phyloP scores from a whole-genome alignment of 2,888 invertebrate species.

The Stramonita haemastoma region DNA sequence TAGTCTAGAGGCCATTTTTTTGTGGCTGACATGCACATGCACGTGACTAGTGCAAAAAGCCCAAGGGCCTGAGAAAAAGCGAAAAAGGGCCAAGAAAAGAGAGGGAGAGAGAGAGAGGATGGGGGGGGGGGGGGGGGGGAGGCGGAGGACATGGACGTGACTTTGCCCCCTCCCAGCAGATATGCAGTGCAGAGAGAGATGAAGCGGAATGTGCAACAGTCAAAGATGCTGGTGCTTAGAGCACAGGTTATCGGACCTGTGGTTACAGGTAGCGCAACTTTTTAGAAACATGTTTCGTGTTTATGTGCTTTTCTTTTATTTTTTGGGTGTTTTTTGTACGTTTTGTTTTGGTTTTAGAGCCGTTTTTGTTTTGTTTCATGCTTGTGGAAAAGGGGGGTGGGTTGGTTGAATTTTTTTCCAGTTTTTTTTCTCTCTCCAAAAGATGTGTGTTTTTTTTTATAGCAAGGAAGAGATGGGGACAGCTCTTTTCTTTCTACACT shows the following conservation, averaged over 20 bases:
- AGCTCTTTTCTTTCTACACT: no score
- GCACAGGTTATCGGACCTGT: not conserved
- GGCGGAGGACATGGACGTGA: slow-evolving; percentile 15
- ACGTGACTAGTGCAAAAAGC: not conserved
- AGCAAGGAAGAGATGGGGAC: no score
- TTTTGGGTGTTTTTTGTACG: no score
- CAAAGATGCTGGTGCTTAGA: slow-evolving; percentile 27
- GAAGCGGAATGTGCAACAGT: slow-evolving; percentile 29
- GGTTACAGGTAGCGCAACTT: not conserved
- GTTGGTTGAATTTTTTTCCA: not conserved
- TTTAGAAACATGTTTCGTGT: no score
- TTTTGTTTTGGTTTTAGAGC: no score
- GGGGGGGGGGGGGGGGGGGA: not conserved
- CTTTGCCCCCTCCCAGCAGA: not conserved
- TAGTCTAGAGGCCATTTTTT: not conserved
- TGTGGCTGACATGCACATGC: not conserved
- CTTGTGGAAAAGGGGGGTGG: not conserved
- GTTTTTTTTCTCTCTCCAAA: not conserved
- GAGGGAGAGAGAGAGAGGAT: not conserved
- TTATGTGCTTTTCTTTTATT: no score
- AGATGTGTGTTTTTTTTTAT: not conserved
- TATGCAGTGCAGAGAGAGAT: not conserved
- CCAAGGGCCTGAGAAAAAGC: no score
- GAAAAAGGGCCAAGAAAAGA: no score
- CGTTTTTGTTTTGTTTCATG: not conserved